phyloP scores from a whole-genome alignment of 2,797 vertebrate genomes.

The Basileuterus tristriatus region DNA sequence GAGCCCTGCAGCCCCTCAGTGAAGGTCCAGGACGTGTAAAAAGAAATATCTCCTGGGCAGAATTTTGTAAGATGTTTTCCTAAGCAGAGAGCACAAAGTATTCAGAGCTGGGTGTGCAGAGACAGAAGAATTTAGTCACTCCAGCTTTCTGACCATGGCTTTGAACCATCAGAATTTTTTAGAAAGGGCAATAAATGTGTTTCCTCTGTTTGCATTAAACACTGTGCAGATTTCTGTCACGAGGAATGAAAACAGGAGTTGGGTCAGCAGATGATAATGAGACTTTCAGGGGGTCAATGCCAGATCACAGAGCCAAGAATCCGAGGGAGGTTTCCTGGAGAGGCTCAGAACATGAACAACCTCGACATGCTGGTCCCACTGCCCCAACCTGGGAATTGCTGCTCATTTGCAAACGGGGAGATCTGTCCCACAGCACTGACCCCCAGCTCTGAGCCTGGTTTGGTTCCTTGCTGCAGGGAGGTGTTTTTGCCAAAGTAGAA shows the following conservation, averaged over 20 bases:
- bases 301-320: slow-evolving; percentile 69
- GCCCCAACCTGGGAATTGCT: not conserved
- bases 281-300: slow-evolving; percentile 62
- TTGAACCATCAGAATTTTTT: slow-evolving; percentile 44
- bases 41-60: not conserved
- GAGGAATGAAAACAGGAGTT: slow-evolving; percentile 71
- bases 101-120: not conserved
- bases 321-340: slow-evolving; percentile 56
- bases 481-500: not conserved
- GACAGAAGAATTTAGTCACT: slow-evolving; percentile 15
- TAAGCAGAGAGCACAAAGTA: not conserved
- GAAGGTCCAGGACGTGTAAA: not conserved
- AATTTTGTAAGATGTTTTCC: slow-evolving; percentile 10
- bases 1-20: not conserved
- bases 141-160: not conserved
- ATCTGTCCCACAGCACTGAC: not conserved
- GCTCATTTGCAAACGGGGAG: not conserved
- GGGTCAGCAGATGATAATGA: slow-evolving; percentile 65
- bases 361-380: not conserved
- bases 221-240: slow-evolving; percentile 64
- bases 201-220: slow-evolving; percentile 61
- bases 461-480: not conserved
- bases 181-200: slow-evolving; percentile 63
- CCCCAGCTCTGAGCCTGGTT: not conserved
- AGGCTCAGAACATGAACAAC: not conserved